Conservation (phyloP, 2,888 invertebrate species). For the Oxyscelio sp. region DNA sequence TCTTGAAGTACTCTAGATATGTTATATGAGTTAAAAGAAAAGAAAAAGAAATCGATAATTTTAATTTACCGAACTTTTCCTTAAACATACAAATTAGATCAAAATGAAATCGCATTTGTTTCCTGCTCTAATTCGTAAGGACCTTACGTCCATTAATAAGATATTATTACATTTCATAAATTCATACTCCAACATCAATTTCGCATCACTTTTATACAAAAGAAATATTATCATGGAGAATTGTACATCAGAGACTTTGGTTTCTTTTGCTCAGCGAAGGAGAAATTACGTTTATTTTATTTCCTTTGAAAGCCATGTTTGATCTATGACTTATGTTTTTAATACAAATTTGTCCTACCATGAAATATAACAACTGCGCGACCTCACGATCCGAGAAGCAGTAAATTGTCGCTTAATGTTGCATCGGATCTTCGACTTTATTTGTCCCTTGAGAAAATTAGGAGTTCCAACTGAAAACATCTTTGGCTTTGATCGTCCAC, state of each 20-base stretch:
- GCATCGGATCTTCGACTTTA: neutral
- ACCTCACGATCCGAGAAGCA: constrained; percentile 4
- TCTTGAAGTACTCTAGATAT: no score
- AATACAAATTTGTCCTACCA: constrained; percentile 3
- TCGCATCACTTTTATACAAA: constrained; percentile 27
- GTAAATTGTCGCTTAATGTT: constrained; percentile 13
- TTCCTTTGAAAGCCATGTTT: constrained; percentile 26
- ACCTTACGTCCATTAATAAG: no score
- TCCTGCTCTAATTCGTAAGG: no score
- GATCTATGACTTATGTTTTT: constrained; percentile 4
- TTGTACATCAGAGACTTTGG: constrained; percentile 2
- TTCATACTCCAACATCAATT: constrained; percentile 26
- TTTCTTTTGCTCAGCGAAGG: constrained; percentile 22
- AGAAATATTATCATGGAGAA: constrained; percentile 32
- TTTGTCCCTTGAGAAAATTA: neutral
- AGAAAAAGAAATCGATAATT: no score
- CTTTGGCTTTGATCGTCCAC: neutral
- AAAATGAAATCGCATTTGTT: no score
- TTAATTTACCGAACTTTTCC: no score
- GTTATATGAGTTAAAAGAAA: no score
- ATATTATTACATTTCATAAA: no score
- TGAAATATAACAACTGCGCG: neutral
- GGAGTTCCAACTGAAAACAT: neutral
- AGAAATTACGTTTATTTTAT: constrained; percentile 29
- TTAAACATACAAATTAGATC: no score